Evolutionary conservation across 2,888 invertebrate genomes (phyloP), one percentile per base, ranked within the genome.

Genomic region (Julus scanicus): DNA sequence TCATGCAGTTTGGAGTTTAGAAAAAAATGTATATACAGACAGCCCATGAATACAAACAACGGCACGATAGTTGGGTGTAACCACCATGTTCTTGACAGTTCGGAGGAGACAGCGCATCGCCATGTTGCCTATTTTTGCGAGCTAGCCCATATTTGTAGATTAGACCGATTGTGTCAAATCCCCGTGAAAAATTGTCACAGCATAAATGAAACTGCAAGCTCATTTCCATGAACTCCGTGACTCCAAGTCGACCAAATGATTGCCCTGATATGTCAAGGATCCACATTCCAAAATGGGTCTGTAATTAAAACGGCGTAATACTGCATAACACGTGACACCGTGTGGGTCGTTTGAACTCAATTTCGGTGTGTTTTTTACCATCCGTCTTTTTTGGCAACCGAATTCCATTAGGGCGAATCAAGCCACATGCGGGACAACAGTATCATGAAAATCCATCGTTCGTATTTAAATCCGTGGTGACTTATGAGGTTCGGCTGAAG

Each of bases 401-500:
- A 71, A 71, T 71, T 71, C 71, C 71, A 71, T 71, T 71, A 71
- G 71, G 71, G 71, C 71, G 71, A 71, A 8, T 63, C 20, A 20
- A 63, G 1, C 63, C 44, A 8, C 63, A 63, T 63, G 63, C 63
- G 3, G 63, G 63, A 63, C 29, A 71, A 1, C 29, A 71, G 71
- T 71, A 71, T 71, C 71, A 71, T 71, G 9, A 71, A 71, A 71
- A 29, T 71, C n/a, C 71, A 71, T 71, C 71, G 71, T 71, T 8
- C 71, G 71, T 71, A 71, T 71, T 71, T 71, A 71, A 71, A 71
- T 71, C 71, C 71, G 29, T n/a, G 71, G 71, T 71, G 71, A 71
- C 71, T 71, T 71, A 71, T 71, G 71, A 71, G 71, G 71, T 29
- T 71, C 71, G 71, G 71, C 71, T 71, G 71, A 84, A 84, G 84